Conservation (phyloP, 2,888 invertebrate genomes). For the Electrophaes corylata region DNA sequence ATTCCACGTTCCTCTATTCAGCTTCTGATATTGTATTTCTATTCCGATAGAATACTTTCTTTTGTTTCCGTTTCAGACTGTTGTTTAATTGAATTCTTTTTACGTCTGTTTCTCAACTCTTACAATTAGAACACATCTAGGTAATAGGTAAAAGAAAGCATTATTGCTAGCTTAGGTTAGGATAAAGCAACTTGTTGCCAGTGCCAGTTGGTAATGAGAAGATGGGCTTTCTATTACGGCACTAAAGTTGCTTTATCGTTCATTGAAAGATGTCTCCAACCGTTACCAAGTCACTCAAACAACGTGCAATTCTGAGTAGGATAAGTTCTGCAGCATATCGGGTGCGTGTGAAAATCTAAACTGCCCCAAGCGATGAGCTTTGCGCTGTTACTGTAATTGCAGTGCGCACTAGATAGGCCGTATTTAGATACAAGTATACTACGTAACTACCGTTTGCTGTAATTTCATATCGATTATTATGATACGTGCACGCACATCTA, state of each 20-base stretch:
- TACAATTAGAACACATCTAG: constrained; percentile 31
- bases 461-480: constrained; percentile 75
- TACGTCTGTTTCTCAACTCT: constrained; percentile 17
- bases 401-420: constrained; percentile 52
- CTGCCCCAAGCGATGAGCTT: constrained; percentile 60
- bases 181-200: too few relatives aligned
- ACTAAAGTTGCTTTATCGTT: constrained; percentile 30
- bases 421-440: constrained; percentile 54
- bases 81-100: constrained; percentile 33
- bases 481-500: constrained; percentile 59
- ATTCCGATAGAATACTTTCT: constrained; percentile 40
- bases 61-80: constrained; percentile 36
- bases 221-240: too few relatives aligned
- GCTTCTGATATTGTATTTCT: constrained; percentile 38
- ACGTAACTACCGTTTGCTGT: constrained; percentile 48
- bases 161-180: constrained; percentile 29
- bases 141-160: constrained; percentile 25
- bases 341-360: constrained; percentile 72
- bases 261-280: constrained; percentile 26
- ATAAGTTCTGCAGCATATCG: constrained; percentile 48
- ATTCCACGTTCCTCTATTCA: constrained; percentile 54
- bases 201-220: neutral
- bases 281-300: constrained; percentile 43
- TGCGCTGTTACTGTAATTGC: constrained; percentile 64
- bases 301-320: constrained; percentile 46